phyloP scores from a whole-genome alignment of 2,888 invertebrate species.

The Dorcus parallelipipedus region DNA sequence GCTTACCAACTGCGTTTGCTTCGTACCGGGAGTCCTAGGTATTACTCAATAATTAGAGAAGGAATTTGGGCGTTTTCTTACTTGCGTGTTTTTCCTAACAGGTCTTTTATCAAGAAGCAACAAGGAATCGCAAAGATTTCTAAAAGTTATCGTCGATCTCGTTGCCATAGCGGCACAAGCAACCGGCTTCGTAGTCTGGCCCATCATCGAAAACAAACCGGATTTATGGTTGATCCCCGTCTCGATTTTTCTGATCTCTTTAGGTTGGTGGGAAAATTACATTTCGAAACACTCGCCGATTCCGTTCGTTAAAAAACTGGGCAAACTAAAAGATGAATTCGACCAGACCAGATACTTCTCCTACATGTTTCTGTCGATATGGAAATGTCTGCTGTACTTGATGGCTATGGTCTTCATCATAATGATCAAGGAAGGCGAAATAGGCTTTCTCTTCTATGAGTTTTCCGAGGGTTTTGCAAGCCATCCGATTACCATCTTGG shows the following conservation, averaged over 20 bases:
- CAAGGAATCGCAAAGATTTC: slow-evolving; percentile 73
- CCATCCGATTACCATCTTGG: slow-evolving; percentile 63
- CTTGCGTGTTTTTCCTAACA: slow-evolving; percentile 39
- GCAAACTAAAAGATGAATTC: slow-evolving; percentile 75
- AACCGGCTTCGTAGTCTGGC: slow-evolving; percentile 90
- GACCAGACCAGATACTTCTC: slow-evolving; percentile 81
- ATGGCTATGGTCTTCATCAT: slow-evolving; percentile 69
- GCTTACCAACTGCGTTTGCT: slow-evolving; percentile 93
- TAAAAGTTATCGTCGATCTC: slow-evolving; percentile 79
- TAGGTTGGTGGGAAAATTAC: slow-evolving; percentile 99
- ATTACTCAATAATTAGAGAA: slow-evolving; percentile 12
- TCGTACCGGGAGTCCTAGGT: slow-evolving; percentile 77
- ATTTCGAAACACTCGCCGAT: slow-evolving; percentile 83
- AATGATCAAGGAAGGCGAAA: slow-evolving; percentile 72
- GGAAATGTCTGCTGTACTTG: slow-evolving; percentile 85
- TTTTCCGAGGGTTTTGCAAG: slow-evolving; percentile 72
- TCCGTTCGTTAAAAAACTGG: slow-evolving; percentile 69
- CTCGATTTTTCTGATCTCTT: slow-evolving; percentile 79
- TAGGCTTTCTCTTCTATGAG: slow-evolving; percentile 72
- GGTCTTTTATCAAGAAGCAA: slow-evolving; percentile 79
- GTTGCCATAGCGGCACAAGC: slow-evolving; percentile 84
- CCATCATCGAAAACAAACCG: slow-evolving; percentile 72
- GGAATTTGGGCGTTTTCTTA: background rate
- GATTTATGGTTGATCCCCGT: slow-evolving; percentile 84
- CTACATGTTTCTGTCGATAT: slow-evolving; percentile 84